A percentile compares a stretch with the other conserved stretches of the same genome.
phyloP scores from a whole-genome alignment of 2,888 invertebrate genomes.

The Drosophila longiperda region DNA sequence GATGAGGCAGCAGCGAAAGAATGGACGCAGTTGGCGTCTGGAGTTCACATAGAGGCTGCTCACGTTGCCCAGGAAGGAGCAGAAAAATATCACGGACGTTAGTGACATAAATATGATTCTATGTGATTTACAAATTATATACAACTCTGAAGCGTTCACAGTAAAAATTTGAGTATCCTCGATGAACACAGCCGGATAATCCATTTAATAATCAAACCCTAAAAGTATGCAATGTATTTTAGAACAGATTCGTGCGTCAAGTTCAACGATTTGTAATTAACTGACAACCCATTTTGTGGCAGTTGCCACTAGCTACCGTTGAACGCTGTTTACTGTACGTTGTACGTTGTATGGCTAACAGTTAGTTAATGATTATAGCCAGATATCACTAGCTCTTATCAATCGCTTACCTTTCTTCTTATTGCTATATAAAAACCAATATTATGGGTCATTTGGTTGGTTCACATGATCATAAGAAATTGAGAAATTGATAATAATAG shows the following conservation, averaged over 20 bases:
- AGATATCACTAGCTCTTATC: slow-evolving; percentile 50
- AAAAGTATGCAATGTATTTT: slow-evolving; percentile 58
- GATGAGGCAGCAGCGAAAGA: slow-evolving; percentile 86
- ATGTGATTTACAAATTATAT: slow-evolving; percentile 51
- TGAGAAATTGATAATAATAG: not conserved
- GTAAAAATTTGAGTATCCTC: not conserved
- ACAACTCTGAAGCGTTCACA: slow-evolving; percentile 57
- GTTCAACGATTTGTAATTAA: slow-evolving; percentile 14
- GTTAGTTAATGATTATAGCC: slow-evolving; percentile 43
- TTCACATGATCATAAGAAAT: slow-evolving; percentile 12
- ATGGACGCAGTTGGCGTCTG: slow-evolving; percentile 85
- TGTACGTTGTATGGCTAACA: not conserved
- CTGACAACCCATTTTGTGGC: slow-evolving; percentile 31
- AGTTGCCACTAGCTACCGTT: slow-evolving; percentile 28
- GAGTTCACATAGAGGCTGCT: slow-evolving; percentile 74
- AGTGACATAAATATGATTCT: slow-evolving; percentile 53
- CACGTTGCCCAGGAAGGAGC: slow-evolving; percentile 74
- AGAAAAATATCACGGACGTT: slow-evolving; percentile 54
- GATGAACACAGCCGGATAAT: slow-evolving; percentile 26
- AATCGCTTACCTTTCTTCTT: slow-evolving; percentile 27
- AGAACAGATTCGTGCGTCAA: not conserved
- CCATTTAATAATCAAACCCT: slow-evolving; percentile 48
- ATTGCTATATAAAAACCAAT: slow-evolving; percentile 18
- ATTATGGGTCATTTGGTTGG: slow-evolving; percentile 3
- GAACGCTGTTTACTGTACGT: not conserved